phyloP scores from a whole-genome alignment of 2,797 vertebrate species.

The Eulemur rubriventer region DNA sequence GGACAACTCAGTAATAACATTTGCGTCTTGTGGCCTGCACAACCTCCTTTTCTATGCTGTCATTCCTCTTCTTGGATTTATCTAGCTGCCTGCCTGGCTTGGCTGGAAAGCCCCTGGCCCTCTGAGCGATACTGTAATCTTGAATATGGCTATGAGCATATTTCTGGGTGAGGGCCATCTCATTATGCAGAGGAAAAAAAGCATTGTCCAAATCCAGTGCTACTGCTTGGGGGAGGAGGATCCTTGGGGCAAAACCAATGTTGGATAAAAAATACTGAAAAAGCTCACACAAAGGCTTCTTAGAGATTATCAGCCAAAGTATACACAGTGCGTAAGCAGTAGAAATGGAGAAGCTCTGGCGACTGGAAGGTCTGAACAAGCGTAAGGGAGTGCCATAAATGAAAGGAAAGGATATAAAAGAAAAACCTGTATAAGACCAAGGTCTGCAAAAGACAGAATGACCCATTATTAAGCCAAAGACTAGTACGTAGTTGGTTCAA shows the following conservation, averaged over 20 bases:
- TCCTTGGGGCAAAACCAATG: slow-evolving; percentile 43
- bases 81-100: slow-evolving; percentile 6
- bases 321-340: neutral
- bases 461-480: neutral
- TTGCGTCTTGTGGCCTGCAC: neutral
- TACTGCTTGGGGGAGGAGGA: slow-evolving; percentile 14
- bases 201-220: neutral
- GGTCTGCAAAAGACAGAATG: neutral
- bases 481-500: neutral
- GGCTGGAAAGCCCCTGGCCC: neutral
- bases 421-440: neutral
- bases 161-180: slow-evolving; percentile 56
- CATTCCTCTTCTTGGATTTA: slow-evolving; percentile 24
- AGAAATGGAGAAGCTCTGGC: neutral
- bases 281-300: neutral
- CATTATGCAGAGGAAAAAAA: slow-evolving; percentile 46
- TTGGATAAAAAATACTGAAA: slow-evolving; percentile 6
- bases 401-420: neutral
- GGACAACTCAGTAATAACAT: neutral
- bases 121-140: slow-evolving; percentile 43
- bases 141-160: neutral
- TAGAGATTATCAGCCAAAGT: neutral
- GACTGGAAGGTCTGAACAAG: neutral
- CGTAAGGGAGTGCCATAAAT: neutral
- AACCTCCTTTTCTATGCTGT: neutral